Conservation (phyloP, 2,113 vertebrate genomes). For the Sardina pilchardus region DNA sequence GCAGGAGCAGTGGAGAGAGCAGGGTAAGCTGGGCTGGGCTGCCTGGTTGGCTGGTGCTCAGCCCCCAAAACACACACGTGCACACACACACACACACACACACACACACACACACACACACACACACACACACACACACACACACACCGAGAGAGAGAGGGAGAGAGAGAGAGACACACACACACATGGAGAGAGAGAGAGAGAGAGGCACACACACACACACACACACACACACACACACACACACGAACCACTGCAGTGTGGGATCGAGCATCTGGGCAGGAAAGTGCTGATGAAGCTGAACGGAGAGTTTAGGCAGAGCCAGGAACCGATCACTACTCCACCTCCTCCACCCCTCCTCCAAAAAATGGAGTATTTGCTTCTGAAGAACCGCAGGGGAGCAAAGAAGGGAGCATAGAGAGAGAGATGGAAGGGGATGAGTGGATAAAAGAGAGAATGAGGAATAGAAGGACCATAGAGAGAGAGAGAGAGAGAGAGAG, state of each 20-base stretch:
- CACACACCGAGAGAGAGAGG: too few species aligned
- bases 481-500: not conserved
- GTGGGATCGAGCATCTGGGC: not conserved
- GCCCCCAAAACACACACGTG: not conserved
- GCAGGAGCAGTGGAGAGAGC: not conserved
- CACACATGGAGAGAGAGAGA: too few species aligned
- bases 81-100: too few species aligned
- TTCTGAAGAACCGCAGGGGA: not conserved
- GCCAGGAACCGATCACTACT: not conserved
- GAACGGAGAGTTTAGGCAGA: not conserved
- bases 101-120: too few species aligned
- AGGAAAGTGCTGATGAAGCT: not conserved
- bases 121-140: too few species aligned
- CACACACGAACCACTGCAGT: too few species aligned
- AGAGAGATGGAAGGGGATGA: not conserved
- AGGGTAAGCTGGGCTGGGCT: not conserved
- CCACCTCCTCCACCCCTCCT: not conserved
- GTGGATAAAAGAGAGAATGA: not conserved
- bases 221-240: too few species aligned
- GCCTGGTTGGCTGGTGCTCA: not conserved
- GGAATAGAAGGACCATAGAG: not conserved
- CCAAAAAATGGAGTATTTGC: not conserved
- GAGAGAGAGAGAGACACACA: too few species aligned
- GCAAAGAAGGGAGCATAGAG: not conserved
- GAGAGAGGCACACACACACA: too few species aligned